Conservation (phyloP, 1,140 invertebrate genomes). For the Teleogryllus occipitalis region DNA sequence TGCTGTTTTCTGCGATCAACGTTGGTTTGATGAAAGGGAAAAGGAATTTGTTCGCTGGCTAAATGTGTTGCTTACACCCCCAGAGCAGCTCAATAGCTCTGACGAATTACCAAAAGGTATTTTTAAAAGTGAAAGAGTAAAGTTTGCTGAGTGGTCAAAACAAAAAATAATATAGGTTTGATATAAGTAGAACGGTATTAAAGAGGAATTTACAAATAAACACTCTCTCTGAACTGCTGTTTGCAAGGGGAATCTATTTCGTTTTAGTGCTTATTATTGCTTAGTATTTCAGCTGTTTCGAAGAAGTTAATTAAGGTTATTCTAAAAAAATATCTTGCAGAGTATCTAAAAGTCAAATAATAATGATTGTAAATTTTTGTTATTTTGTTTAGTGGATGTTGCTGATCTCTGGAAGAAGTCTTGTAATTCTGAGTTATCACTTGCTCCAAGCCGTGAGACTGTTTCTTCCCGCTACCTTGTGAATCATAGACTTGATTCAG, state of each 20-base stretch:
- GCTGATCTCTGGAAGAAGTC: constrained; percentile 63
- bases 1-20: constrained; percentile 63
- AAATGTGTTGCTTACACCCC: constrained; percentile 76
- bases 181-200: not conserved
- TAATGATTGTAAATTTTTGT: not conserved
- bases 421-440: constrained; percentile 50
- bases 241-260: too few species aligned
- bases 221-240: too few species aligned
- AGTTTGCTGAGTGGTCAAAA: not conserved
- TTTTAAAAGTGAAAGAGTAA: not conserved
- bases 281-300: too few species aligned
- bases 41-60: constrained; percentile 78
- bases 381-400: constrained; percentile 46
- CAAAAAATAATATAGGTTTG: not conserved
- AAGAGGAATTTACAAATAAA: too few species aligned
- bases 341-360: too few species aligned
- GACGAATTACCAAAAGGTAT: constrained; percentile 30
- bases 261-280: too few species aligned
- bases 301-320: too few species aligned
- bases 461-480: constrained; percentile 44
- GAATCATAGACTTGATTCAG: constrained; percentile 50
- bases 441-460: constrained; percentile 36
- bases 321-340: too few species aligned
- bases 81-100: constrained; percentile 47
- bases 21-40: constrained; percentile 72